Evolutionary conservation across 2,888 invertebrate genomes (phyloP), one percentile per base, ranked within the genome.

Genomic region (Pogonocherus hispidulus): DNA sequence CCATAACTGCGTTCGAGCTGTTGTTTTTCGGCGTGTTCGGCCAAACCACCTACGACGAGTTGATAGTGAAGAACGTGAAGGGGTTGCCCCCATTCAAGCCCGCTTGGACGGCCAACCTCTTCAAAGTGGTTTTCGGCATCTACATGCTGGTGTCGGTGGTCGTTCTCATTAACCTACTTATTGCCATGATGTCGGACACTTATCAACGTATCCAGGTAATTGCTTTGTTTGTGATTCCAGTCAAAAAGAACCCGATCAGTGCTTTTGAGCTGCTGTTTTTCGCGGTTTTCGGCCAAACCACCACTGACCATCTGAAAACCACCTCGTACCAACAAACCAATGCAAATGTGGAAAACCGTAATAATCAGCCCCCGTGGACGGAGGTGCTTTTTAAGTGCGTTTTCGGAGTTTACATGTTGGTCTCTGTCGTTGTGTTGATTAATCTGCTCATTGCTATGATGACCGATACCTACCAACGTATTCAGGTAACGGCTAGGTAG

Each of bases 151-250:
- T 99, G 86, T 97, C 97, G 80, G 94, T 98, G 85, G 95, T 99
- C 88, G 98, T 99, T 85, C 92, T 99, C 84, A 96, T 98, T 88
- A 98, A 99, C 89, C 93, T 99, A 86, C 94, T 99, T 86, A 99
- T 99, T 91, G 99, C 99, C 89, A 98, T 99, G 98, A 98, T 99
- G 98, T 98, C 98, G 88, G 98, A 99, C 91, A 99, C 99, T 82
- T 99, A 99, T 88, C 98, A 99, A 87, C 92, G 98, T 84, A 98
- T 98, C 84, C 96, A 99, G 92, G 98, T 98, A 92, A 91, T 87
- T 89, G 86, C 68, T 67, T 70, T 73, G 51, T 76, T 75, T 88
- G 86, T 90, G 88, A 88, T 90, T 91, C 86, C 93, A 96, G 96
- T 96, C 87, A 91, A 92, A 86, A 94, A 96, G 92, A 94, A 93